Evolutionary conservation across 2,797 vertebrate species (phyloP), one percentile per base, ranked within the genome.

Genomic region (Oreochromis mossambicus): DNA sequence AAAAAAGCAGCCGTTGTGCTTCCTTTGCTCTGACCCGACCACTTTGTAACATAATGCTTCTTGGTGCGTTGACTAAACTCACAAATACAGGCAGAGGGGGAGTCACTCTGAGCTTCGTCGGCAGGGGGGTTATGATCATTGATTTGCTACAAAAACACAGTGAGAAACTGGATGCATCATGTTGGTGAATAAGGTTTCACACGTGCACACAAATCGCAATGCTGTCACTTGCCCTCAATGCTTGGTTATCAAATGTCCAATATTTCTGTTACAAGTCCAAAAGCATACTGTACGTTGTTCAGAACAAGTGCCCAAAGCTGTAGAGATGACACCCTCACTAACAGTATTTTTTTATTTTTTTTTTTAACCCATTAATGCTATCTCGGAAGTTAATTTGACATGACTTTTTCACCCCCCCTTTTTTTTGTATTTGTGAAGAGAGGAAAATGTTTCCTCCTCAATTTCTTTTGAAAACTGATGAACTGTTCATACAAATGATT

Each of bases 11-110:
- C 58, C 80, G 50, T 89, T 84, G 83, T 91, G 83, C 89, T 91
- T 95, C 88, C 90, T 78, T 87, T 92, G 89, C 91, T 93, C 75
- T 77, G 50, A 87, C 78, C 90, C 80, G 61, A 88, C 51, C 87
- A 77, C 58, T 83, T 82, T 92, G 86, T 92, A 88, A 91, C 87
- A 85, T 89, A 81, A 52, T 79, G 70, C 63, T 87, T 88, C 86
- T 86, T 66, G 55, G 85, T 91, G 83, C 79, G 81, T 88, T 86
- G 21, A 81, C 80, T 84, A 55, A 89, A 87, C 86, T 14, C 83
- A 80, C 77, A 81, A 55, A 51, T 66, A 75, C 86, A 75, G 41
- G 77, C 75, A 88, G 76, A 79, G 32, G 82, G 77, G 36, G 51
- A n/a, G 43, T 85, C 52, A 61, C 63, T 51, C 61, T 85, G 51